Evolutionary conservation across 2,888 invertebrate genomes (phyloP).

Genomic region (Cybosia mesomella): DNA sequence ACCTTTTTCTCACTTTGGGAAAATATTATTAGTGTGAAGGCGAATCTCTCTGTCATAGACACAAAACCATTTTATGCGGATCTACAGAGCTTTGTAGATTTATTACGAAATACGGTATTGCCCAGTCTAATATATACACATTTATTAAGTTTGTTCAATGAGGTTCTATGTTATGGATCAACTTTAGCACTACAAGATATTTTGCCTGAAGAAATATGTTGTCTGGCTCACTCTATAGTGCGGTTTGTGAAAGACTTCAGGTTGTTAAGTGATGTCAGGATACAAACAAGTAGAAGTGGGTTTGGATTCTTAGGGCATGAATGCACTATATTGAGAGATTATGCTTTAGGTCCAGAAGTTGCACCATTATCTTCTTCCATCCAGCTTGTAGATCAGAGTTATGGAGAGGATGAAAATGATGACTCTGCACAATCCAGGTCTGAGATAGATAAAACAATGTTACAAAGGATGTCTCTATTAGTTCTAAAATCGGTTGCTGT

Average conservation of each 20-base stretch:
- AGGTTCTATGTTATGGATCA: constrained; percentile 96
- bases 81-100: constrained; percentile 92
- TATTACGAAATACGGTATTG: constrained; percentile 90
- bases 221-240: constrained; percentile 94
- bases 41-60: constrained; percentile 95
- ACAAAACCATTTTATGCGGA: constrained; percentile 96
- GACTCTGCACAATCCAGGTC: constrained; percentile 72
- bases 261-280: constrained; percentile 87
- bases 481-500: constrained; percentile 96
- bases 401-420: constrained; percentile 78
- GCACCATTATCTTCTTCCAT: constrained; percentile 73
- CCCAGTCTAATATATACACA: constrained; percentile 95
- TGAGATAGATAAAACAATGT: constrained; percentile 91
- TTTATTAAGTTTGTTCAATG: constrained; percentile 94
- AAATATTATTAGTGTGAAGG: constrained; percentile 95
- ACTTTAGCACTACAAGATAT: constrained; percentile 95
- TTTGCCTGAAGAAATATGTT: constrained; percentile 95
- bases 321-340: constrained; percentile 73
- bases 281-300: constrained; percentile 77
- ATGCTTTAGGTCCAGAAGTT: constrained; percentile 73
- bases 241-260: constrained; percentile 95
- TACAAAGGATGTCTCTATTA: constrained; percentile 95
- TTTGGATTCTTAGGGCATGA: constrained; percentile 82
- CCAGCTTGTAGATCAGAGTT: constrained; percentile 80
- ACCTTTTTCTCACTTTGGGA: constrained; percentile 96